Conservation (phyloP, 2,113 vertebrate species). For the Psilopogon haemacephalus region DNA sequence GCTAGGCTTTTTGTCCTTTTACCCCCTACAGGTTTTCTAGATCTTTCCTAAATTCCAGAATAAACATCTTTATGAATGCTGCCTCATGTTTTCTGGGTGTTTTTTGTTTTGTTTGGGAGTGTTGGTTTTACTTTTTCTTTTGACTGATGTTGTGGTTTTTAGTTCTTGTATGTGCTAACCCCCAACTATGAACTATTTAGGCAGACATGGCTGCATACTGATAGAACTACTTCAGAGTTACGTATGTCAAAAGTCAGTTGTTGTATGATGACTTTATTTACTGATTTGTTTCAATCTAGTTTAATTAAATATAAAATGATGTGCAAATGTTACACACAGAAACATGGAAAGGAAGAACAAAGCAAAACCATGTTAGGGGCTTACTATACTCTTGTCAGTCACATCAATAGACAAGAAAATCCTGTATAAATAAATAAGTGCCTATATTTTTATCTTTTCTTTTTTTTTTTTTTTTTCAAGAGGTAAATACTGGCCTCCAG, state of each 20-base stretch:
- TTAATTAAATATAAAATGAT: background rate
- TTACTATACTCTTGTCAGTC: background rate
- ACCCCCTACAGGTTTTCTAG: background rate
- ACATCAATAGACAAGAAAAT: background rate
- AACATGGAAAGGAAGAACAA: background rate
- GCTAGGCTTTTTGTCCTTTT: background rate
- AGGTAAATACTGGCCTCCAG: background rate
- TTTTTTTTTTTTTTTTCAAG: background rate
- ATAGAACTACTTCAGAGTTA: background rate
- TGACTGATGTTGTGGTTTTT: background rate
- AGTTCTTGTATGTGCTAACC: background rate
- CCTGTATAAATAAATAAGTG: background rate
- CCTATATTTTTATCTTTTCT: background rate
- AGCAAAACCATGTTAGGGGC: background rate
- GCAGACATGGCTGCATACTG: background rate
- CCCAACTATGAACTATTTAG: background rate
- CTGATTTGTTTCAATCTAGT: background rate
- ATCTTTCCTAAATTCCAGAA: background rate
- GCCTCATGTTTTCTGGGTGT: background rate
- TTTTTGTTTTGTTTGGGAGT: no score
- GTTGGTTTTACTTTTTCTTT: background rate
- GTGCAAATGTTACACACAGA: background rate
- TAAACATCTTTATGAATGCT: background rate
- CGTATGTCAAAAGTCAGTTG: background rate
- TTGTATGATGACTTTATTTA: background rate